Conservation (phyloP, 1,140 invertebrate species). For the Marisa cornuarietis region DNA sequence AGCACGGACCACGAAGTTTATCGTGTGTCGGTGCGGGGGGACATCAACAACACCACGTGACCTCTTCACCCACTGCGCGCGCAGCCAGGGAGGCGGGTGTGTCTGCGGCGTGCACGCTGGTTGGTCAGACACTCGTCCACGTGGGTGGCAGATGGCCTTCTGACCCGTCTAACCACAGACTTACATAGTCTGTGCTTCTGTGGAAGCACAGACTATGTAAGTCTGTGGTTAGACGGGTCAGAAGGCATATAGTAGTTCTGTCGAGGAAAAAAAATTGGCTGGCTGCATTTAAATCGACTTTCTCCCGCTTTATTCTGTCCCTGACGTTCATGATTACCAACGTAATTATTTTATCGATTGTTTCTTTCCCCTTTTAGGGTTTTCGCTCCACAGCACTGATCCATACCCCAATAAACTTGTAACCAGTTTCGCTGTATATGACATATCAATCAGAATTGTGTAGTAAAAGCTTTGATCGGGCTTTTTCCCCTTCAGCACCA, state of each 20-base stretch:
- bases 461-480: no score
- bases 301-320: not conserved
- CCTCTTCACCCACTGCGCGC: not conserved
- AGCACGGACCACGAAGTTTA: not conserved
- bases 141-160: not conserved
- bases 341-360: not conserved
- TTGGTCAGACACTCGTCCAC: constrained; percentile 1
- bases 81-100: not conserved
- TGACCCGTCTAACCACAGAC: no score
- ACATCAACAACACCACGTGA: not conserved
- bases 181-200: no score
- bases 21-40: not conserved
- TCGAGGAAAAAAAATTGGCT: no score
- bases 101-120: not conserved
- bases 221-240: no score
- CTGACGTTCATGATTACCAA: not conserved
- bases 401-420: no score
- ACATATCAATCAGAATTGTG: no score
- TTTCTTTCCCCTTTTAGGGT: not conserved
- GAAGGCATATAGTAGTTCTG: no score
- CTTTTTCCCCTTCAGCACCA: no score
- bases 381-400: no score
- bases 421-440: not conserved
- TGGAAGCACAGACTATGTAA: no score
- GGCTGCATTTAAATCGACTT: no score